phyloP scores from a whole-genome alignment of 2,113 vertebrate species.

The Puntigrus tetrazona region DNA sequence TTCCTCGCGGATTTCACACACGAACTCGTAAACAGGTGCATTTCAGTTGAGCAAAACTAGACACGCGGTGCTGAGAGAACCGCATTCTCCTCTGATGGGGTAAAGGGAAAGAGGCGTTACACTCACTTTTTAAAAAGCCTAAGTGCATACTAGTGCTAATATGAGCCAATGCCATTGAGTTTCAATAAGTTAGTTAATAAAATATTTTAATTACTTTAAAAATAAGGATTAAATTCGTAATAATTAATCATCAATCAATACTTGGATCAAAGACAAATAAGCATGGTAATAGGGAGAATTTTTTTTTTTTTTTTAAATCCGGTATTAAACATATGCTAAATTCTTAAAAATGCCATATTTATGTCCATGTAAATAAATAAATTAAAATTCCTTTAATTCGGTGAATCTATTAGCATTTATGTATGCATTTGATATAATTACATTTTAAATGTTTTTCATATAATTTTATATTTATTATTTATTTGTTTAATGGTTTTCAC shows the following conservation, averaged over 20 bases:
- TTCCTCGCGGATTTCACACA: slow-evolving; percentile 41
- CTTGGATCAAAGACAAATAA: neutral
- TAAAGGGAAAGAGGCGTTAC: neutral
- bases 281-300: neutral
- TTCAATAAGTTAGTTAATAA: neutral
- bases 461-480: too few relatives aligned
- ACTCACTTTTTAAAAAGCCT: neutral
- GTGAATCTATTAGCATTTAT: neutral
- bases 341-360: neutral
- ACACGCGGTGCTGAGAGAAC: neutral
- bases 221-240: too few relatives aligned
- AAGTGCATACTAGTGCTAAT: neutral
- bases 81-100: slow-evolving; percentile 15
- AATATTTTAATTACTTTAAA: neutral
- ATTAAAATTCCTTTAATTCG: neutral
- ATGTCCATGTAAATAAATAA: neutral
- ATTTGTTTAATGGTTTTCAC: neutral
- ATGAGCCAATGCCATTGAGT: neutral
- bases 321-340: neutral
- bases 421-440: too few relatives aligned
- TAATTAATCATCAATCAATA: neutral
- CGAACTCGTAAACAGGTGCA: slow-evolving; percentile 53
- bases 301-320: neutral
- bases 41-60: slow-evolving; percentile 41
- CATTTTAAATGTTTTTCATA: too few relatives aligned